Evolutionary conservation across 2,888 invertebrate species (phyloP), one percentile per base, ranked within the genome.

Genomic region (Cheiracanthium punctorium): DNA sequence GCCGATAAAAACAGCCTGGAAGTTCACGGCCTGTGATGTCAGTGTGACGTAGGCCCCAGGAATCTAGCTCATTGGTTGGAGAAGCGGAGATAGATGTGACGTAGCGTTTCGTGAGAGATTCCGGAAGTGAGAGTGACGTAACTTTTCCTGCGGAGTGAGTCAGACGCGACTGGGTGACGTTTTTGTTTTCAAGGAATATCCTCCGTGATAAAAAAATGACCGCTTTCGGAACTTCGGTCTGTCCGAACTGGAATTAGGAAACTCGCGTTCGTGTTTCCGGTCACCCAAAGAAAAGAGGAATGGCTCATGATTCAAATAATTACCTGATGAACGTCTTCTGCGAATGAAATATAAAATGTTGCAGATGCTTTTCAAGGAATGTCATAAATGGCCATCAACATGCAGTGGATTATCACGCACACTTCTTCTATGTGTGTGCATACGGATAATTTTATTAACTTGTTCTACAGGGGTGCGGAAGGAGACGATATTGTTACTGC

Each of bases 161-260:
- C 58, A 58, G 20, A 20, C 2, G 14, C 14, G 10, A 24, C 1
- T 2, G 17, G 17, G 37, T 58, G 58, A 58, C 58, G 48, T 58
- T 24, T 58, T 17, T 1, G 8, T 24, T 58, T 58, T 17, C 10
- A 5, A 24, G 58, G 24, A 58, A 58, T 20, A n/a, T 24, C 58
- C 24, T 58, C 58, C 5, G 58, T 24, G n/a, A n/a, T n/a, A 58
- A 24, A 58, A 58, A 48, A 58, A 58, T 58, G 58, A 58, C 58
- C 58, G 24, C n/a, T n/a, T 58, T 58, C 24, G 20, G 24, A 5
- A 58, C 48, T 12, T 17, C 10, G 37, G 37, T 37, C 10, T 37
- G 37, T 10, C 7, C 10, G 37, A 17, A 48, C 2, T 48, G 48
- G 48, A n/a, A 48, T 24, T 48, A 48, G 24, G 58, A 58, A 58